Evolutionary conservation across 1,140 invertebrate species (phyloP).

Genomic region (Eupristina koningsbergeri): DNA sequence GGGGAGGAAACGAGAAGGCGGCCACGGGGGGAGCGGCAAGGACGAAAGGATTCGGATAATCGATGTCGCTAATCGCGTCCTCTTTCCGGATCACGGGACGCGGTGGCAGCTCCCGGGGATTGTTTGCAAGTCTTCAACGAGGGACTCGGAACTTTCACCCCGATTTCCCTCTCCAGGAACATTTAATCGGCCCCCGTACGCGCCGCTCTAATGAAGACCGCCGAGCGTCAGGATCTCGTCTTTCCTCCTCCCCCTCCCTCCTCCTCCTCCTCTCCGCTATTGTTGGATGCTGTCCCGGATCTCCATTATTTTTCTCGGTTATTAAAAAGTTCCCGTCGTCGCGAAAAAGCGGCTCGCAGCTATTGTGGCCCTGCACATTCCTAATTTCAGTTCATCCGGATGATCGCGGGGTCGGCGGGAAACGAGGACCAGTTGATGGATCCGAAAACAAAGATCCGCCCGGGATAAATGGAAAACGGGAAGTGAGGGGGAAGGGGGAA

Average conservation of each 20-base stretch:
- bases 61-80: slow-evolving; percentile 53
- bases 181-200: slow-evolving; percentile 60
- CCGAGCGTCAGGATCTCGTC: slow-evolving; percentile 41
- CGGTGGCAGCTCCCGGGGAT: slow-evolving; percentile 34
- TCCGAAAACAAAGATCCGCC: slow-evolving; percentile 33
- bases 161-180: slow-evolving; percentile 49
- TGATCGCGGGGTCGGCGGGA: slow-evolving; percentile 17
- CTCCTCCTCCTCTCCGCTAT: slow-evolving; percentile 1
- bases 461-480: background rate
- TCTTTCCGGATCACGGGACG: slow-evolving; percentile 50
- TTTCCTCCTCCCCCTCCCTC: background rate
- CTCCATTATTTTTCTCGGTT: slow-evolving; percentile 67
- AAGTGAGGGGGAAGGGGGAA: too few species aligned
- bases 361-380: slow-evolving; percentile 34
- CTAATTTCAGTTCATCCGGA: slow-evolving; percentile 47
- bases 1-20: background rate
- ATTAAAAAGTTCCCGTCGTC: slow-evolving; percentile 62
- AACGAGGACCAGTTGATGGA: slow-evolving; percentile 40
- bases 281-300: slow-evolving; percentile 54
- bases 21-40: background rate
- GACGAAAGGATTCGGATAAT: slow-evolving; percentile 37
- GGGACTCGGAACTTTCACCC: slow-evolving; percentile 38
- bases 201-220: slow-evolving; percentile 63
- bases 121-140: slow-evolving; percentile 42
- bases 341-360: background rate